Base-by-base conservation (phyloP, 2,888 invertebrate species). In the Trichopoda pennipes region DNA sequence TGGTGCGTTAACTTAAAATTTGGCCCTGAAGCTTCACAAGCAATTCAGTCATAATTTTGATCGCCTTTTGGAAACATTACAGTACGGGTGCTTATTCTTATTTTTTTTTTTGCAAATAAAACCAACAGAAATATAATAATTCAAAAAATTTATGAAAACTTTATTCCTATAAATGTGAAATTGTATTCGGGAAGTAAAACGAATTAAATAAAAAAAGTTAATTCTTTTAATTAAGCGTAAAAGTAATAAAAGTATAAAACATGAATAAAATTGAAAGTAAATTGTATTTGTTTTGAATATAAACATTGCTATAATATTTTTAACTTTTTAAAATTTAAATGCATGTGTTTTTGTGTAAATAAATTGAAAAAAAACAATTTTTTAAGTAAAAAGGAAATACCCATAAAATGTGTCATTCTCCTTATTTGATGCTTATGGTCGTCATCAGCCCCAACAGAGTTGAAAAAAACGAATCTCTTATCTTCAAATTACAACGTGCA, bases 11-110 rank as follows among this genome's bases (percentile, higher is more conserved):
- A 84, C 81, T 79, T 51, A 70, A 53, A 61, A 74, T 74, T 84
- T 85, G 85, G 84, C 84, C 86, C 86, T 82, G 82, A 83, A 87
- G 86, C 86, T 86, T 84, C 85, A 68, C 75, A 79, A 35, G 56
- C 66, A 28, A 53, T 79, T 89, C 88, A 89, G 90, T 89, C 88
- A 88, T 87, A 86, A 85, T 88, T 89, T 87, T 87, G 88, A 88
- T 87, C 90, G 89, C 89, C 88, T 87, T 87, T 86, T 86, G 87
- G 84, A 87, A 88, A 87, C 87, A 88, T 87, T 89, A 87, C 85
- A 84, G 76, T 87, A 87, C 87, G 89, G 86, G 87, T 86, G 84
- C 81, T 76, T 42, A 61, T 21, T 10, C 14, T 21, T 49, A 28
- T 55, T 12, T 55, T 38, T 8, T 53, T 53, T 55, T 51, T 61